A percentile compares a stretch with the other conserved stretches of the same genome.
phyloP scores from a whole-genome alignment of 1,140 invertebrate genomes.

The Pachyrhynchus sulphureomaculatus region DNA sequence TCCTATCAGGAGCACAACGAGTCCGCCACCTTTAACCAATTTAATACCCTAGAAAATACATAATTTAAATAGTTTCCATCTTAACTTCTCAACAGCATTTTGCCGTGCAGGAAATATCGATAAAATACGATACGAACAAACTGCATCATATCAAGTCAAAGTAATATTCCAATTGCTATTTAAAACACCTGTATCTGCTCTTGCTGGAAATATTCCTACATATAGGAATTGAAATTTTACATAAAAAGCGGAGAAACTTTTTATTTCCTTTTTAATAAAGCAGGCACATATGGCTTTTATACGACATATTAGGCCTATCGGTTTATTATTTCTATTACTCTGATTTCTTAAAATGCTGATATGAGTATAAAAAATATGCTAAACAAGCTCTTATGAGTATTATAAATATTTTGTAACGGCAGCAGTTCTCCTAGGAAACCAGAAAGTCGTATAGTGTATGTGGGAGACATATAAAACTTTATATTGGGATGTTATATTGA shows the following conservation, averaged over 20 bases:
- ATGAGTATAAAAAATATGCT: not conserved
- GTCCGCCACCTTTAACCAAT: too few species aligned
- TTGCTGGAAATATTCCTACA: not conserved
- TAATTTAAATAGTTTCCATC: too few species aligned
- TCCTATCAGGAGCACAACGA: too few species aligned
- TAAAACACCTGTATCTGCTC: conserved; percentile 3
- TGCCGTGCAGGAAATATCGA: not conserved
- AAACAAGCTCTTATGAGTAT: too few species aligned
- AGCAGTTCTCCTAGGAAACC: too few species aligned
- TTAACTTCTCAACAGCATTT: too few species aligned
- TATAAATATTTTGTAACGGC: too few species aligned
- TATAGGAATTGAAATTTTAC: not conserved
- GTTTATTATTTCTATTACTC: conserved; percentile 3
- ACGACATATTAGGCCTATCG: not conserved
- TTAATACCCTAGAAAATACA: too few species aligned
- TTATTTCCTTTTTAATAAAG: conserved; percentile 5
- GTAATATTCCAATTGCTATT: not conserved
- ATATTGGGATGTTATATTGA: too few species aligned
- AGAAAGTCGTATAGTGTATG: too few species aligned
- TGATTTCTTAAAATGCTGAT: not conserved
- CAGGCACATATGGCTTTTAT: conserved; percentile 6
- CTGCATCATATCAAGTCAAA: not conserved
- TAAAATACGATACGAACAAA: not conserved
- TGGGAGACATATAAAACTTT: too few species aligned
- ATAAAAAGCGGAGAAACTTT: not conserved